These are phyloP conservation scores for Arctopsyche grandis DNA, from an alignment of 1,140 invertebrate genomes.

Conservation along the genomic window DNA sequence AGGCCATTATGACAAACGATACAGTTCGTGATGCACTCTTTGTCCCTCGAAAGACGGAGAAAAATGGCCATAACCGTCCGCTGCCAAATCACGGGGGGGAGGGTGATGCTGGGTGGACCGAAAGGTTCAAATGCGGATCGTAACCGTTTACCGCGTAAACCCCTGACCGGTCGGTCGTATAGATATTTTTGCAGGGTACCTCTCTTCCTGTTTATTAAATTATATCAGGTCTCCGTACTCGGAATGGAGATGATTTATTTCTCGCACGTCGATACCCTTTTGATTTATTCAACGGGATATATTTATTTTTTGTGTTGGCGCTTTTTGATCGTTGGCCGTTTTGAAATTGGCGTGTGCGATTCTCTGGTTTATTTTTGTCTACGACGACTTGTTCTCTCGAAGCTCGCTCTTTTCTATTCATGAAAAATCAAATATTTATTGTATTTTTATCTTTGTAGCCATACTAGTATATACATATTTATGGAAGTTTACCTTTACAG, in stretches of 20 bases:
- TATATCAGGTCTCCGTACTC: not conserved
- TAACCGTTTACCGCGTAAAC: not conserved
- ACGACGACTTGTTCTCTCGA: no score
- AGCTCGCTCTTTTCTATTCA: no score
- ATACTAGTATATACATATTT: no score
- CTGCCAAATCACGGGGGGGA: constrained; percentile 47
- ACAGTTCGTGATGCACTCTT: constrained; percentile 24
- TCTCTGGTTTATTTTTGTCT: no score
- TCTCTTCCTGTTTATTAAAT: constrained; percentile 3
- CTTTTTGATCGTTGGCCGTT: no score
- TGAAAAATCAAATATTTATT: no score
- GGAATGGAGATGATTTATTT: not conserved
- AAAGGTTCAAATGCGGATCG: constrained; percentile 1
- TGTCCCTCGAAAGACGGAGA: not conserved
- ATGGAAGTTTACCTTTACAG: no score
- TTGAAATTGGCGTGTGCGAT: no score
- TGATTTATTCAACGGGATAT: not conserved
- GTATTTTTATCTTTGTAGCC: no score
- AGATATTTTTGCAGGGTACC: not conserved
- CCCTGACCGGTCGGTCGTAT: not conserved
- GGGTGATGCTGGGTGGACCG: not conserved
- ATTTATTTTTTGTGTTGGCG: not conserved
- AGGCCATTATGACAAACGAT: constrained; percentile 48
- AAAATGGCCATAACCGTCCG: constrained; percentile 33
- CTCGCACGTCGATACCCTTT: not conserved